A percentile compares a stretch with the other conserved stretches of the same genome.
Conservation (phyloP, 2,797 vertebrate species). For the Chaunax sp. region DNA sequence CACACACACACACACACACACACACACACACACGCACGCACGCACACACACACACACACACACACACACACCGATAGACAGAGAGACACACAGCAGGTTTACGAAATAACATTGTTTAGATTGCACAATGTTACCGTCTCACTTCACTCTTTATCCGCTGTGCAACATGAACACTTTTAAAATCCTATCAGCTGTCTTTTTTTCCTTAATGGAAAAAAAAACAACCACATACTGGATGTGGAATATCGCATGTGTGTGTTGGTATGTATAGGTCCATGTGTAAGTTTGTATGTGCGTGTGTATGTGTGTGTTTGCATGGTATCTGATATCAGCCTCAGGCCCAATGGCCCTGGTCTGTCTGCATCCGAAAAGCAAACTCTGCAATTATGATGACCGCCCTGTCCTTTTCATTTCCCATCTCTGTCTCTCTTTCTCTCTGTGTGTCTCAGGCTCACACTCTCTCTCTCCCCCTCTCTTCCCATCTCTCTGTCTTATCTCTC, state of each 20-base stretch:
- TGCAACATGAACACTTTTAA: conserved; percentile 31
- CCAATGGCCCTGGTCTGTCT: conserved; percentile 80
- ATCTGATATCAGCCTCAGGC: conserved; percentile 78
- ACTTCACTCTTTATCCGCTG: conserved; percentile 24
- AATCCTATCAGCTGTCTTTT: conserved; percentile 26
- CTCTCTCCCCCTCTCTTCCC: conserved; percentile 17
- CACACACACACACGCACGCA: conserved; percentile 22
- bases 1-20: conserved; percentile 18
- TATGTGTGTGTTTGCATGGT: conserved; percentile 73
- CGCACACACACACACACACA: conserved; percentile 14
- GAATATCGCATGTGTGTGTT: conserved; percentile 32
- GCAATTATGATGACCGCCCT: conserved; percentile 83
- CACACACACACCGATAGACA: conserved; percentile 17
- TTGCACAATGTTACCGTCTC: conserved; percentile 33
- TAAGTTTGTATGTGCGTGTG: conserved; percentile 53
- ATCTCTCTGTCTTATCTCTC: conserved; percentile 28
- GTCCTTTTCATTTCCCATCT: conserved; percentile 82
- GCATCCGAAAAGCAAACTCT: conserved; percentile 83
- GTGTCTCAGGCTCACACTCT: background rate
- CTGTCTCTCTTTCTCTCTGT: conserved; percentile 48
- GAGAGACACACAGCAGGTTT: conserved; percentile 18
- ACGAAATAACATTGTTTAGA: conserved; percentile 43
- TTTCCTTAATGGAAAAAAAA: conserved; percentile 37
- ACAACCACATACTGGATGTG: background rate
- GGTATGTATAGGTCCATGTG: conserved; percentile 50